Conservation (phyloP, 2,888 invertebrate genomes). For the Plusia festucae region DNA sequence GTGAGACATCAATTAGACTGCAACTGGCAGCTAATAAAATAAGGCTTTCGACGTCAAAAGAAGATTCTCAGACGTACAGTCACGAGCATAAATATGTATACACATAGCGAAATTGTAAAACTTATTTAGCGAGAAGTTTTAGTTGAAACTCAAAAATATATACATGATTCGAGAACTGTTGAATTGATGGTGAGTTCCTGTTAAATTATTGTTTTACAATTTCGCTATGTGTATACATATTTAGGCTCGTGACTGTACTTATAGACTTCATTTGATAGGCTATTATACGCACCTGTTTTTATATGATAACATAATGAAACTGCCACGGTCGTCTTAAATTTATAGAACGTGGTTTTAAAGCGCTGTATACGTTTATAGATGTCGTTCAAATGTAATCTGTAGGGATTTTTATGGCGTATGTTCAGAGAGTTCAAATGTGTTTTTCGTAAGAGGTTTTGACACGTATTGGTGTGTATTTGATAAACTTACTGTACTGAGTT, state of each 20-base stretch:
- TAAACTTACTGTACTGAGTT: too few species aligned
- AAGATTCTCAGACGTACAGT: slow-evolving; percentile 17
- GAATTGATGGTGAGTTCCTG: too few species aligned
- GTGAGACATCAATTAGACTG: slow-evolving; percentile 20
- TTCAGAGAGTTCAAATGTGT: neutral
- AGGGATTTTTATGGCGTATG: neutral
- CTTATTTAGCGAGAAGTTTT: too few species aligned
- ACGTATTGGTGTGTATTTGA: neutral
- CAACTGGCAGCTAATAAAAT: slow-evolving; percentile 27
- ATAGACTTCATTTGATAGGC: slow-evolving; percentile 21
- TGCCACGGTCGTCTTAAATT: neutral
- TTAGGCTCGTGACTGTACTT: too few species aligned
- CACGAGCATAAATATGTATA: too few species aligned
- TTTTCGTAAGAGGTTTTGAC: neutral
- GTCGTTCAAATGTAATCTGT: slow-evolving; percentile 1
- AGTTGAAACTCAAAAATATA: too few species aligned
- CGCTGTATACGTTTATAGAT: neutral
- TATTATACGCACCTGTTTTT: slow-evolving; percentile 15
- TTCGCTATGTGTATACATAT: too few species aligned
- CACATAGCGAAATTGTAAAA: too few species aligned
- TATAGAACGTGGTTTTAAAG: neutral
- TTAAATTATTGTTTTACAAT: too few species aligned
- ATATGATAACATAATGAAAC: slow-evolving; percentile 3
- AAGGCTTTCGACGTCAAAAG: slow-evolving; percentile 18
- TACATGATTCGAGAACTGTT: too few species aligned